phyloP scores from a whole-genome alignment of 2,888 invertebrate species.

The Pheosia tremula region DNA sequence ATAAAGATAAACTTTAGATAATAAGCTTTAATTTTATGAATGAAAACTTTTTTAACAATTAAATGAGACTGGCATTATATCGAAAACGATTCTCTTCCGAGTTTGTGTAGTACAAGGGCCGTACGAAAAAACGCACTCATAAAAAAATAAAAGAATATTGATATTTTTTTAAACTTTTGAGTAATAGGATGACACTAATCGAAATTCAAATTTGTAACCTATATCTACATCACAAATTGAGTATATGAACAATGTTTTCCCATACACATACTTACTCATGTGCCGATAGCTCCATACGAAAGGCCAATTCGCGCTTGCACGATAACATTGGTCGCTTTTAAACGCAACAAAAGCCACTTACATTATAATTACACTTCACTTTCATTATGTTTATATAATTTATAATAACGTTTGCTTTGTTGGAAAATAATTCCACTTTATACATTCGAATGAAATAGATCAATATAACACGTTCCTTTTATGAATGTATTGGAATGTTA shows the following conservation, averaged over 20 bases:
- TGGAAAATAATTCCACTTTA: constrained; percentile 33
- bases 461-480: no score
- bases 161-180: no score
- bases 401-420: constrained; percentile 39
- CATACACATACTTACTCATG: background rate
- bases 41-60: no score
- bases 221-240: background rate
- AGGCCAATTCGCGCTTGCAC: constrained; percentile 38
- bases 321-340: constrained; percentile 25
- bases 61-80: no score
- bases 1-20: background rate
- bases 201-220: no score
- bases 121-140: no score
- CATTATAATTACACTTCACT: constrained; percentile 41
- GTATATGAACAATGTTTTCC: background rate
- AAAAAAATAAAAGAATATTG: no score
- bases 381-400: constrained; percentile 42
- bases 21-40: background rate
- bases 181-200: no score
- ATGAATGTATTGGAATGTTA: no score
- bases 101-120: no score
- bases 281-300: background rate
- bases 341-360: constrained; percentile 41
- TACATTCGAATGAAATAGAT: background rate
- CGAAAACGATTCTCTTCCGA: no score